A percentile compares a stretch with the other conserved stretches of the same genome.
Conservation (phyloP, 2,113 vertebrate genomes). For the Notechis scutatus region DNA sequence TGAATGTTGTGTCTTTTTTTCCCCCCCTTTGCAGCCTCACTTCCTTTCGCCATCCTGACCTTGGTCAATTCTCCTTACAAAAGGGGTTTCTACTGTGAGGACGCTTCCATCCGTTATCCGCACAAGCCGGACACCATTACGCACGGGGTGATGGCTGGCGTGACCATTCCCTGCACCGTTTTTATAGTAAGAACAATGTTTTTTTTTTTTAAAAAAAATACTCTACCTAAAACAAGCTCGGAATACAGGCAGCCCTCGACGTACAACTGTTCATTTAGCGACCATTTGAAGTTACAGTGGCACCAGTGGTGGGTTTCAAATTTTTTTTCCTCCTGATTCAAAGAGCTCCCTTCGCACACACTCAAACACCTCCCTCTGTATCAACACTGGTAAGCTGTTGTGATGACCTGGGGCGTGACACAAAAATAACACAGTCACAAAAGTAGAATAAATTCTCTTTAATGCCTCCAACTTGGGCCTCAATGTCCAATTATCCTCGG, state of each 20-base stretch:
- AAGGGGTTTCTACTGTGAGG: constrained; percentile 85
- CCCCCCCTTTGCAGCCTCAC: constrained; percentile 76
- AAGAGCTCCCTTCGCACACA: no score
- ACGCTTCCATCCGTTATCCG: constrained; percentile 89
- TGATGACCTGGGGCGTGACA: no score
- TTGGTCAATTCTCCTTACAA: constrained; percentile 81
- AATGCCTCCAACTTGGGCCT: no score
- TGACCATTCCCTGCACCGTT: constrained; percentile 85
- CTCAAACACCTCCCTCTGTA: no score
- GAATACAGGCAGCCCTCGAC: neutral
- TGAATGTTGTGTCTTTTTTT: neutral
- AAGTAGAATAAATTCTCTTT: no score
- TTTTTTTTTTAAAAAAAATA: no score
- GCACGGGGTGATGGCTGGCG: constrained; percentile 82
- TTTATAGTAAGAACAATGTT: constrained; percentile 79
- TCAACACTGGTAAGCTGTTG: no score
- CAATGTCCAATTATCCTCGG: no score
- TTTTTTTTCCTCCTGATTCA: no score
- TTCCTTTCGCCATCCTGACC: constrained; percentile 86
- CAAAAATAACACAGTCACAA: no score
- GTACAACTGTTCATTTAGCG: neutral
- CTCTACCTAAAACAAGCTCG: neutral
- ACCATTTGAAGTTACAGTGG: no score
- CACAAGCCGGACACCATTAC: constrained; percentile 89
- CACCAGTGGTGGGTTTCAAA: no score